phyloP scores from a whole-genome alignment of 2,797 vertebrate genomes.

The Sylvia borin region DNA sequence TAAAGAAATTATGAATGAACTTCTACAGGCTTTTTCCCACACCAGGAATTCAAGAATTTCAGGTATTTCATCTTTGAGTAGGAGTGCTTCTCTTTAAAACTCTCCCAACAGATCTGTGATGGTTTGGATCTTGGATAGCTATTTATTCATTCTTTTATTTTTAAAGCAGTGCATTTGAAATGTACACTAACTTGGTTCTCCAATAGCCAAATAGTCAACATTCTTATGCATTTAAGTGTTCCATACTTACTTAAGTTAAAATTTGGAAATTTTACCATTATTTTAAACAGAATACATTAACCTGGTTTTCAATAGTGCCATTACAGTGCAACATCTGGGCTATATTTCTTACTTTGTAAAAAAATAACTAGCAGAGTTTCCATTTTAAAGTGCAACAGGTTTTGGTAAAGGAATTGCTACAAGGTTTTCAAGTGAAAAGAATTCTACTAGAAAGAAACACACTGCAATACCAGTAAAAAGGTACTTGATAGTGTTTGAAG shows the following conservation, averaged over 20 bases:
- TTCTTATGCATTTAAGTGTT: not conserved
- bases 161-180: not conserved
- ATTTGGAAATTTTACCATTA: not conserved
- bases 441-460: not conserved
- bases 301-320: not conserved
- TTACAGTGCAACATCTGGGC: not conserved
- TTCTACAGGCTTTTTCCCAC: not conserved
- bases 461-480: not conserved
- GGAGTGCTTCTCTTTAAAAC: not conserved
- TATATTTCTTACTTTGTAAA: not conserved
- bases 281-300: not conserved
- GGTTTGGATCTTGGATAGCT: not conserved
- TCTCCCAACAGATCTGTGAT: not conserved
- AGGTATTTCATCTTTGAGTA: not conserved
- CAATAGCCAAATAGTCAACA: not conserved
- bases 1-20: not conserved
- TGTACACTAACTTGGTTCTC: not conserved
- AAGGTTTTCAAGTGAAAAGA: not conserved
- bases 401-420: not conserved
- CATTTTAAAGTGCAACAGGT: slow-evolving; percentile 22
- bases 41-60: not conserved
- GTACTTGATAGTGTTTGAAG: not conserved
- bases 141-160: not conserved
- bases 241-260: not conserved
- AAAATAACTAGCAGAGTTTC: not conserved